Percentiles rank a stretch among this genome's conserved stretches.
Conservation (phyloP, 2,888 invertebrate species). For the Siphlonurus alternatus region DNA sequence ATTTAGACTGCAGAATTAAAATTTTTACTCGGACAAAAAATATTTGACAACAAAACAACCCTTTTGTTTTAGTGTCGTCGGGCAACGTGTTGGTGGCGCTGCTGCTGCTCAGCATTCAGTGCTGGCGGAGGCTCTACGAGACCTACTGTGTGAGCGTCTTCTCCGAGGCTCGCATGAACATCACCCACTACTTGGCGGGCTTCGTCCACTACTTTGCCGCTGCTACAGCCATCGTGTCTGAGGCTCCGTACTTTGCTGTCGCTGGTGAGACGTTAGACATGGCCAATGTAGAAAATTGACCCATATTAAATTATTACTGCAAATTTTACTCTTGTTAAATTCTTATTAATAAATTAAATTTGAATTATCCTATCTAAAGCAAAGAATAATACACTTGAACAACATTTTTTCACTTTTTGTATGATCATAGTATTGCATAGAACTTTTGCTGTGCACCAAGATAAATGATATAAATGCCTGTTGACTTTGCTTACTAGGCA, state of each 20-base stretch:
- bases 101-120: constrained; percentile 47
- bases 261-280: too few relatives aligned
- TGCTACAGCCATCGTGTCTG: constrained; percentile 44
- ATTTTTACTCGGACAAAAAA: too few relatives aligned
- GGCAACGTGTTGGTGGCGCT: constrained; percentile 41
- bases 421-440: too few relatives aligned
- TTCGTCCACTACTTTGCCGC: constrained; percentile 59
- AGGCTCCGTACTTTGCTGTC: constrained; percentile 45
- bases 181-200: constrained; percentile 61
- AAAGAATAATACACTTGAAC: not conserved
- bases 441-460: too few relatives aligned
- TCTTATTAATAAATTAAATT: not conserved
- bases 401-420: too few relatives aligned
- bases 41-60: too few relatives aligned
- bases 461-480: too few relatives aligned
- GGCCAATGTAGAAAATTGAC: not conserved
- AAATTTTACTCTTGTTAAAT: not conserved
- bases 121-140: constrained; percentile 61
- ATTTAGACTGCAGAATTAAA: too few relatives aligned
- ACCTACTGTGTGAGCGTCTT: constrained; percentile 64
- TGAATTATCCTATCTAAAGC: not conserved
- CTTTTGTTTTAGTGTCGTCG: constrained; percentile 38
- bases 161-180: constrained; percentile 60
- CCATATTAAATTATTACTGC: not conserved
- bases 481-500: too few relatives aligned